Base-by-base conservation (phyloP, 2,113 vertebrate genomes). In the Brachypteracias leptosomus region DNA sequence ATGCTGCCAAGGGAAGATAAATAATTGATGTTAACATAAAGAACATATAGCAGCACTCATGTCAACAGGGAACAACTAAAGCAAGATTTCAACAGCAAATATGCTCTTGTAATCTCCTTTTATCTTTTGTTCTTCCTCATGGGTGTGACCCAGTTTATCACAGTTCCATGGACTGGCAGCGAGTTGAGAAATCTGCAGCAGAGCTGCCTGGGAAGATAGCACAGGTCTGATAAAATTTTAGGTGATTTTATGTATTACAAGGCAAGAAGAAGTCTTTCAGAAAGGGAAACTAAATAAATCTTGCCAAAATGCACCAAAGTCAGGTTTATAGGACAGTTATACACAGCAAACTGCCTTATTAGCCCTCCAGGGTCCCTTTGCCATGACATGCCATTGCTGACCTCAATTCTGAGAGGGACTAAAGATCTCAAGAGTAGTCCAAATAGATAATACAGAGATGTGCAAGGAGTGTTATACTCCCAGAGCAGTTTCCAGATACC, bases 21-120 rank as follows among this genome's bases (percentile, higher is more conserved):
- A 88, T 97, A 96, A 97, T 96, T 90, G 89, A 98, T 96, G 89
- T 73, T 96, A 96, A 97, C 72, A 49, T 89, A 90, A 95, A 88
- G 35, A 96, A 89, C 83, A 61, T 46, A 85, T 11, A 95, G 83
- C 46, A 89, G 80, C 35, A 62, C 31, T 96, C 90, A 19, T n/a
- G 36, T 92, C 92, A 95, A 93, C 66, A 55, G 86, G 63, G 75
- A 97, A 66, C 77, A 96, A 95, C 86, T 93, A 95, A 90, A 94
- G 89, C 88, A 55, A 67, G 93, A 90, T 78, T 86, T 95, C 67
- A 74, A 74, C 77, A 86, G 52, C 74, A 96, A 94, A 88, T 10
- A 59, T 1, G 28, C 21, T 70, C 63, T 51, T 85, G 59, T 90
- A 88, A 94, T 85, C 71, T 88, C 40, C 44, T 82, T 76, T 93